Evolutionary conservation across 2,888 invertebrate species (phyloP).

Genomic region (Smittia aterrima): DNA sequence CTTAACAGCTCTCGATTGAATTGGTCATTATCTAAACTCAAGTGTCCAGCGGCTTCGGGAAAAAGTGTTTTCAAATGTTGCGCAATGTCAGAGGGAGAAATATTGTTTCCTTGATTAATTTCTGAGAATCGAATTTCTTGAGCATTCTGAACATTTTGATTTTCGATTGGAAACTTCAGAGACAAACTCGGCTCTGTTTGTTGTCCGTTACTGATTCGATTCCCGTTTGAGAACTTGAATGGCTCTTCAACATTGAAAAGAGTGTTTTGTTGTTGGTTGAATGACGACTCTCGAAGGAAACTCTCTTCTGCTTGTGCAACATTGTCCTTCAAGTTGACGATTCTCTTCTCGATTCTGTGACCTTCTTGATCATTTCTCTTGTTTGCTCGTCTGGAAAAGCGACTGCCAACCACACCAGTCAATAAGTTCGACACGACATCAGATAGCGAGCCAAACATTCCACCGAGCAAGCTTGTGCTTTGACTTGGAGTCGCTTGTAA

Average conservation of each 20-base stretch:
- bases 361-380: conserved; percentile 38
- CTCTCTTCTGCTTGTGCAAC: conserved; percentile 50
- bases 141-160: background rate
- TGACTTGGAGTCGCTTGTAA: conserved; percentile 28
- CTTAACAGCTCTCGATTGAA: conserved; percentile 43
- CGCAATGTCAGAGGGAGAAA: conserved; percentile 24
- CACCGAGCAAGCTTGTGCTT: background rate
- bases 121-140: background rate
- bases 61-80: conserved; percentile 52
- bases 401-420: conserved; percentile 43
- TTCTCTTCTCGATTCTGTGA: conserved; percentile 41
- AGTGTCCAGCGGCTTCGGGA: conserved; percentile 56
- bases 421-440: conserved; percentile 44
- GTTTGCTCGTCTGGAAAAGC: conserved; percentile 37
- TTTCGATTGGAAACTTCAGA: conserved; percentile 25
- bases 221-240: conserved; percentile 22
- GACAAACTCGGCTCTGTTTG: background rate
- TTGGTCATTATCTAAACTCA: conserved; percentile 54
- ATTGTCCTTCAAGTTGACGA: conserved; percentile 51
- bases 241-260: conserved; percentile 16
- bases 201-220: background rate
- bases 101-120: conserved; percentile 15
- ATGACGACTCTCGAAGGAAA: conserved; percentile 1
- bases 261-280: conserved; percentile 14
- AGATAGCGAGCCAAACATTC: conserved; percentile 30